Conservation (phyloP, 1,140 invertebrate genomes). For the Cotesia chilonis region DNA sequence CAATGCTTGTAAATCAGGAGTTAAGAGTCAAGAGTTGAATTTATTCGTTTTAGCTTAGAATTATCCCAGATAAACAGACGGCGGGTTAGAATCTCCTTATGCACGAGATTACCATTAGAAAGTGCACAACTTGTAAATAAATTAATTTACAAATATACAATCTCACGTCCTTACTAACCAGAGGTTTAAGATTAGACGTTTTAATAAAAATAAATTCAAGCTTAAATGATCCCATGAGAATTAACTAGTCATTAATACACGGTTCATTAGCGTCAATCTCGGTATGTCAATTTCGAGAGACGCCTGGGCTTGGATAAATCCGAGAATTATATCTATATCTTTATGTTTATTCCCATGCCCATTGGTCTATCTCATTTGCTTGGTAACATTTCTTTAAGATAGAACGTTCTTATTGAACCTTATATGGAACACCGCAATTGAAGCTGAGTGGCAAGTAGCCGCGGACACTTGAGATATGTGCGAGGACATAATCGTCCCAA, state of each 20-base stretch:
- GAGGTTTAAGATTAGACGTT: neutral
- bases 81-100: neutral
- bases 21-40: neutral
- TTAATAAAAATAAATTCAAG: neutral
- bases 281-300: constrained; percentile 9
- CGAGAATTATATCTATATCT: constrained; percentile 9
- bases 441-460: constrained; percentile 24
- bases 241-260: constrained; percentile 32
- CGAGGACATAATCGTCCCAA: constrained; percentile 22
- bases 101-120: neutral
- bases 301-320: neutral
- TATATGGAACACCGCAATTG: constrained; percentile 25
- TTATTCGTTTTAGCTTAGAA: too few species aligned
- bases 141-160: neutral
- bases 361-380: constrained; percentile 12
- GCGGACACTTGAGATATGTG: constrained; percentile 4
- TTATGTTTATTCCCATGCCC: neutral
- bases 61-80: too few species aligned
- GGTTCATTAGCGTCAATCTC: constrained; percentile 36
- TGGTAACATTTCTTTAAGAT: constrained; percentile 14
- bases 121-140: neutral
- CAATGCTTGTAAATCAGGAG: constrained; percentile 17
- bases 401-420: constrained; percentile 21
- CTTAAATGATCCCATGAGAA: neutral
- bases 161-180: neutral